Percentiles rank a stretch among this genome's conserved stretches.
phyloP scores from a whole-genome alignment of 2,888 invertebrate genomes.

The Cephus sareptanus region DNA sequence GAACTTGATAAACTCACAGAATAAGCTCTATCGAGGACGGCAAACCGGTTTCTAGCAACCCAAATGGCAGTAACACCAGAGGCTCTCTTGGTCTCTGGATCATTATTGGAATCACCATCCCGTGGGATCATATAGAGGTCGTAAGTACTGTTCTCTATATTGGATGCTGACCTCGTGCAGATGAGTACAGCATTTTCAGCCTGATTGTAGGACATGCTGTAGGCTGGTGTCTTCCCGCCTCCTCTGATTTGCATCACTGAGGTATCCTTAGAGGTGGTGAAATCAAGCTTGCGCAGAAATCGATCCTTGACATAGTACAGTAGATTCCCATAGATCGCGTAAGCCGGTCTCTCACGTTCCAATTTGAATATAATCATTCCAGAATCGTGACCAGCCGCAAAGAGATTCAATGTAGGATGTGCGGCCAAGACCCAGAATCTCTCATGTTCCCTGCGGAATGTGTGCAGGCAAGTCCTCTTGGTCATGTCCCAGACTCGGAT shows the following conservation, averaged over 20 bases:
- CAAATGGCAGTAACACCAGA: constrained; percentile 92
- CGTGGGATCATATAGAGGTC: constrained; percentile 93
- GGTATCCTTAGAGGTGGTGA: constrained; percentile 91
- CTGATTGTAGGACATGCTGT: constrained; percentile 96
- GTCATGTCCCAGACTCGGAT: constrained; percentile 99
- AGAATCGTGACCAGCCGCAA: constrained; percentile 99
- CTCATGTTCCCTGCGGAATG: constrained; percentile 94
- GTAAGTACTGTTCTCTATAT: constrained; percentile 90
- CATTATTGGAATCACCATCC: constrained; percentile 68
- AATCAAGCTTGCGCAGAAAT: constrained; percentile 90
- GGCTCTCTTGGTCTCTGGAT: constrained; percentile 84
- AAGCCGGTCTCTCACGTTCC: constrained; percentile 96
- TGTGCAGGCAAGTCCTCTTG: constrained; percentile 90
- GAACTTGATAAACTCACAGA: constrained; percentile 71
- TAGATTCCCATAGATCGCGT: constrained; percentile 91
- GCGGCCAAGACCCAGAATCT: constrained; percentile 97
- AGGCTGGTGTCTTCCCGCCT: constrained; percentile 79
- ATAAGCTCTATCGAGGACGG: constrained; percentile 93
- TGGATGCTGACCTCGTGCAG: constrained; percentile 79
- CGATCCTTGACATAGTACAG: constrained; percentile 97
- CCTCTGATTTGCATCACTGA: constrained; percentile 93
- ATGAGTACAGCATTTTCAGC: constrained; percentile 95
- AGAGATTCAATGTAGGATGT: constrained; percentile 94
- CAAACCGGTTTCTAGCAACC: constrained; percentile 98
- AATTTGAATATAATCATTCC: constrained; percentile 90